Conservation (phyloP, 2,113 vertebrate species). For the Guaruba guarouba region DNA sequence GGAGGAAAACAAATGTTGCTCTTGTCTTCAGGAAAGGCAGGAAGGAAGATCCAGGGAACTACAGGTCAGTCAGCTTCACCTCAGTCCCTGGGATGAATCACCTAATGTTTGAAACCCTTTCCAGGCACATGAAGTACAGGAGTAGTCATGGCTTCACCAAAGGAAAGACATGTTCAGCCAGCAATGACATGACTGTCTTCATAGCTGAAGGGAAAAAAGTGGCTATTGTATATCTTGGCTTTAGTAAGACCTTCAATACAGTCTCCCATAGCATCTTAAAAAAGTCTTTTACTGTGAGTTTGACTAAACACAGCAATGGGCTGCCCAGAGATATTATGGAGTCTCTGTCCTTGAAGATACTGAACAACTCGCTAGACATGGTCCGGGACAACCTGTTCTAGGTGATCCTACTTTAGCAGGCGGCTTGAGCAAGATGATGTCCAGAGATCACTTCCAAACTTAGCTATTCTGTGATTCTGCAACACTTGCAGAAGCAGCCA, state of each 20-base stretch:
- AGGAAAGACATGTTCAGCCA: rapidly evolving
- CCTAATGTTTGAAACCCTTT: background rate
- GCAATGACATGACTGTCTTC: background rate
- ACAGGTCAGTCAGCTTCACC: background rate
- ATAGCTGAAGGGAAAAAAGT: background rate
- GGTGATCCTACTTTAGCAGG: background rate
- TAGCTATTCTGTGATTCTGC: background rate
- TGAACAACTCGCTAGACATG: background rate
- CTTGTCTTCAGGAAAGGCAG: background rate
- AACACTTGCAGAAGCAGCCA: background rate
- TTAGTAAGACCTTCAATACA: background rate
- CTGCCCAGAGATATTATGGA: background rate
- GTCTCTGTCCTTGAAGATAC: background rate
- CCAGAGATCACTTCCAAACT: background rate
- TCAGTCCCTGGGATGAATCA: background rate
- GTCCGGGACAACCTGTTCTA: background rate
- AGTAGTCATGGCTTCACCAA: background rate
- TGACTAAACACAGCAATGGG: background rate
- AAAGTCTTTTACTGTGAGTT: rapidly evolving
- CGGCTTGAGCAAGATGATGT: background rate
- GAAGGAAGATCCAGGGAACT: background rate
- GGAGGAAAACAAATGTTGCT: background rate
- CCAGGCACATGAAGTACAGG: background rate
- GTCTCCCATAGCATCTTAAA: background rate
- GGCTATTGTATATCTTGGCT: background rate